A percentile compares a stretch with the other conserved stretches of the same genome.
These are phyloP conservation scores for Morinoia aosen DNA, from an alignment of 2,888 invertebrate genomes.

Conservation along the genomic window DNA sequence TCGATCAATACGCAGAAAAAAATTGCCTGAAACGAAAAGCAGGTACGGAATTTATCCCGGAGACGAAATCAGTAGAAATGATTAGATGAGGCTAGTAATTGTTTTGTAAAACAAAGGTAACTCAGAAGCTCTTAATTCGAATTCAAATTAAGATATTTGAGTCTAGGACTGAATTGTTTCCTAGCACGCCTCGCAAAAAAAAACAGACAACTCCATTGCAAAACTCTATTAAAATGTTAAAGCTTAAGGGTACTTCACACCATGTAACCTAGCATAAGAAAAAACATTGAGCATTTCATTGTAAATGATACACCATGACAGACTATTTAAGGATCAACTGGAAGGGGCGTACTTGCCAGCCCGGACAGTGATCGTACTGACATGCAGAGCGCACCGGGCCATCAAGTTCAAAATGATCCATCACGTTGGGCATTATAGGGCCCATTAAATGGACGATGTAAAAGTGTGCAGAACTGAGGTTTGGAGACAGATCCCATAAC, in stretches of 20 bases:
- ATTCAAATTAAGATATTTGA: not conserved
- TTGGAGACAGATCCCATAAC: constrained; percentile 41
- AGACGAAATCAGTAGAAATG: not conserved
- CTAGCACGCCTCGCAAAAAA: not conserved
- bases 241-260: too few species aligned
- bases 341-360: not conserved
- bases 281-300: not conserved
- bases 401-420: constrained; percentile 47
- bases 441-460: constrained; percentile 37
- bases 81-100: not conserved
- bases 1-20: not conserved
- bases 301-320: not conserved
- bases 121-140: not conserved
- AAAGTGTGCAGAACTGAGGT: constrained; percentile 48
- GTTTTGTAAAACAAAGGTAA: not conserved
- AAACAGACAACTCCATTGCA: not conserved
- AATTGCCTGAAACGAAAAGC: not conserved
- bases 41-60: not conserved
- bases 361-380: not conserved
- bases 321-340: not conserved
- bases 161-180: not conserved
- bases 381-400: not conserved
- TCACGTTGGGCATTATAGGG: constrained; percentile 13
- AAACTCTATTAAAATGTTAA: too few species aligned
- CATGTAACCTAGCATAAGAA: not conserved